phyloP scores from a whole-genome alignment of 2,888 invertebrate genomes.

The Agrotis segetum region DNA sequence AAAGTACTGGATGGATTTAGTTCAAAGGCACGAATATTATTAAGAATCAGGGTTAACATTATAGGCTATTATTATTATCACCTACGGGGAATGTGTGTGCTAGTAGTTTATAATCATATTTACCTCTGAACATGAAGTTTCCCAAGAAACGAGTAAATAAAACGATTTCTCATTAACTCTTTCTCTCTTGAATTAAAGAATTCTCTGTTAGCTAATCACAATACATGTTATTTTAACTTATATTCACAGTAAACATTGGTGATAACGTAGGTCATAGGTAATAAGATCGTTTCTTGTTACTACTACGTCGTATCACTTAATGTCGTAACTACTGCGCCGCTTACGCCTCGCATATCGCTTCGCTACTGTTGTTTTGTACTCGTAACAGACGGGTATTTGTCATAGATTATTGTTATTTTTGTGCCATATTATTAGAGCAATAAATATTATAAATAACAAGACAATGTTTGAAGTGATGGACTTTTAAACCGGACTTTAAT shows the following conservation, averaged over 20 bases:
- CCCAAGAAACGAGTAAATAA: background rate
- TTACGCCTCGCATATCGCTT: background rate
- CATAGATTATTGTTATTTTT: background rate
- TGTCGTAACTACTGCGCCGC: slow-evolving; percentile 3
- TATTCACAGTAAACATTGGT: background rate
- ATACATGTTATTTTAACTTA: background rate
- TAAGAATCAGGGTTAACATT: too few relatives aligned
- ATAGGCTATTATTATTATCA: too few relatives aligned
- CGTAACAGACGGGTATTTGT: background rate
- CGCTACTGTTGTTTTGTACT: background rate
- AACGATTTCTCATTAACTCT: background rate
- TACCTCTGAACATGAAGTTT: background rate
- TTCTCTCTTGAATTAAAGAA: too few relatives aligned
- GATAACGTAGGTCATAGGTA: too few relatives aligned
- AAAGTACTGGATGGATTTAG: too few relatives aligned
- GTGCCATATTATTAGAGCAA: too few relatives aligned
- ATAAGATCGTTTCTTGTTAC: too few relatives aligned
- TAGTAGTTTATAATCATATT: background rate
- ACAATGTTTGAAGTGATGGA: background rate
- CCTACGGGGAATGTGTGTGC: too few relatives aligned
- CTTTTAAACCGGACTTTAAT: background rate
- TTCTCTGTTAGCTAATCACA: background rate
- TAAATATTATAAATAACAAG: background rate
- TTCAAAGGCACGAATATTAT: too few relatives aligned
- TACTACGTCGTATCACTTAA: slow-evolving; percentile 11